Evolutionary conservation across 2,113 vertebrate genomes (phyloP), one percentile per base, ranked within the genome.

Genomic region (Cavia porcellus): DNA sequence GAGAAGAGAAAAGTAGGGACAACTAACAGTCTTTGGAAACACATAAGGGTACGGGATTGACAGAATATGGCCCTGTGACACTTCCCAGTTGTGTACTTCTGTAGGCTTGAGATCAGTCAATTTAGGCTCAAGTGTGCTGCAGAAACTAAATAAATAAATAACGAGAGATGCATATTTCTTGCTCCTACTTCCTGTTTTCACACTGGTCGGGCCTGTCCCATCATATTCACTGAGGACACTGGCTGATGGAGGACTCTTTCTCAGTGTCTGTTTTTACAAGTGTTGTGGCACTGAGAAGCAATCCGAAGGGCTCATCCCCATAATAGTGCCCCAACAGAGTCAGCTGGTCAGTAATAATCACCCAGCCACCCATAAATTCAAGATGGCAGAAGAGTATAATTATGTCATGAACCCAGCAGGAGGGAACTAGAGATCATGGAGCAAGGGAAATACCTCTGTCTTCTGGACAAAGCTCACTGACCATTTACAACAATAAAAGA

Each of bases 1-100:
- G 7, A 75, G 3, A 20, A 38, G 10, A 30, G 0, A 0, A 19
- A 1, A 20, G 7, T 35, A 24, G 4, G 1, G 3, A 38, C 1
- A 32, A 30, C 3, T 3, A 35, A 13, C 7, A 15, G 14, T 66
- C 42, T 85, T 35, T 52, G 52, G 72, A 12, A 82, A 74, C 7
- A 74, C 38, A 64, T 17, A 42, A 1, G 30, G 52, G 2, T 9
- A 68, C 13, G 59, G 17, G 52, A 72, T 12, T 47, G 87, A 64
- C 2, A 59, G 61, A 47, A 35, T 2, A 30, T 38, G 13, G 3
- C 4, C 72, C 64, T 32, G 30, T 11, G 62, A 11, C 35, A 14
- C 32, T 57, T 15, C 1, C 1, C 12, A 61, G 47, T 7, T 7
- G 15, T 45, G 64, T 19, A 19, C 12, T 50, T 28, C 30, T 92